phyloP scores from a whole-genome alignment of 2,113 vertebrate genomes.

The Chunga burmeisteri region DNA sequence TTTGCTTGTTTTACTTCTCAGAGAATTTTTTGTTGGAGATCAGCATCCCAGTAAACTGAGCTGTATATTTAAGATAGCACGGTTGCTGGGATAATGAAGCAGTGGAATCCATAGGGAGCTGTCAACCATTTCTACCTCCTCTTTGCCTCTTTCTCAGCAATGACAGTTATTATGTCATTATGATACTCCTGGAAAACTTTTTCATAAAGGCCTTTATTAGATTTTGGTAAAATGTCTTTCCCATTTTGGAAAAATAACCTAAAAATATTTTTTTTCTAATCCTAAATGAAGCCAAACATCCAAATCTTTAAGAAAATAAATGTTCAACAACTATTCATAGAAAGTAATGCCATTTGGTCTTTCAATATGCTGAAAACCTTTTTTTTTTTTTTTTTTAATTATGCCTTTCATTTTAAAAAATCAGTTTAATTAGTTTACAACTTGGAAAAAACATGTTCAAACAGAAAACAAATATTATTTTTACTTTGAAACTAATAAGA shows the following conservation, averaged over 20 bases:
- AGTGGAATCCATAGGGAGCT: not conserved
- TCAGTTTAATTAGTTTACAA: not conserved
- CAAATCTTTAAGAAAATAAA: not conserved
- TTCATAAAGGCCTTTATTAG: not conserved
- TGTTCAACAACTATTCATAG: not conserved
- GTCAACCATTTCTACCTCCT: not conserved
- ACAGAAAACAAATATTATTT: not conserved
- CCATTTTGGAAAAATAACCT: not conserved
- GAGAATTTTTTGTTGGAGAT: not conserved
- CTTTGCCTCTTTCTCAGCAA: not conserved
- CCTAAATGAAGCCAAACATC: not conserved
- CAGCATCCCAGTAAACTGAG: not conserved
- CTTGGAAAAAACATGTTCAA: not conserved
- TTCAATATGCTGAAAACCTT: not conserved
- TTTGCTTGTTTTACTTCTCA: not conserved
- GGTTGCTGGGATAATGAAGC: accelerated
- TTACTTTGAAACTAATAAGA: not conserved
- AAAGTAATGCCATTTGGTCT: not conserved
- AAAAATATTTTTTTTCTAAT: not conserved
- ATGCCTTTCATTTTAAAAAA: not conserved
- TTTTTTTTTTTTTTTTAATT: not conserved
- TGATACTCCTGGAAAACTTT: not conserved
- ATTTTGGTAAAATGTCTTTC: not conserved
- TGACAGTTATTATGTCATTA: not conserved
- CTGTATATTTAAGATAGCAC: not conserved